These are phyloP conservation scores for Leptinotarsa lineolata DNA, from an alignment of 1,140 invertebrate species.

Conservation along the genomic window DNA sequence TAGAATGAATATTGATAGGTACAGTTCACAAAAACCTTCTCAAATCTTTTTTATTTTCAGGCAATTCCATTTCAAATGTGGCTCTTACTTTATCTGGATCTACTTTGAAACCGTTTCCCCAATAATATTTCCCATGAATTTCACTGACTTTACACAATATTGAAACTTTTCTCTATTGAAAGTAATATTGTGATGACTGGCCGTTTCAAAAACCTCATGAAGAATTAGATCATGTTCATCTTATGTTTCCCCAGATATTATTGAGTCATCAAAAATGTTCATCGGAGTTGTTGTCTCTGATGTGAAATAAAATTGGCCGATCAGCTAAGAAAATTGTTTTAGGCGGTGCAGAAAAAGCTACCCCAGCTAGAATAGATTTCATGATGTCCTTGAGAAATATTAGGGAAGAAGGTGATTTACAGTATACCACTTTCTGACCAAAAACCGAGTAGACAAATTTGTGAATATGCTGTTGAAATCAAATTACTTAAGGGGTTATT, in stretches of 20 bases:
- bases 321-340: constrained; percentile 19
- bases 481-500: background rate
- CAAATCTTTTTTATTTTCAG: background rate
- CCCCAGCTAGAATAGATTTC: background rate
- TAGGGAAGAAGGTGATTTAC: background rate
- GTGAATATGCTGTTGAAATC: background rate
- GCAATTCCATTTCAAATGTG: background rate
- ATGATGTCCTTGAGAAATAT: background rate
- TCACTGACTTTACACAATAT: too few species aligned
- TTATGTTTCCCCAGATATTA: background rate
- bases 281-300: constrained; percentile 17
- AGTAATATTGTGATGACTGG: too few species aligned
- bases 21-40: too few species aligned
- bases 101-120: too few species aligned
- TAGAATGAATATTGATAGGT: too few species aligned
- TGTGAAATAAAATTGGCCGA: constrained; percentile 27
- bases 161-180: too few species aligned
- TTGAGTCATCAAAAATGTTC: too few species aligned
- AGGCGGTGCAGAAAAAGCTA: background rate
- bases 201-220: too few species aligned
- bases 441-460: background rate
- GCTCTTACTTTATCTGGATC: too few species aligned
- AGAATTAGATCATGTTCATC: background rate
- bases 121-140: too few species aligned
- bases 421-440: background rate